Percentiles rank a stretch among this genome's conserved stretches.
phyloP scores from a whole-genome alignment of 2,888 invertebrate genomes.

The Caenorhabditis uteleia region DNA sequence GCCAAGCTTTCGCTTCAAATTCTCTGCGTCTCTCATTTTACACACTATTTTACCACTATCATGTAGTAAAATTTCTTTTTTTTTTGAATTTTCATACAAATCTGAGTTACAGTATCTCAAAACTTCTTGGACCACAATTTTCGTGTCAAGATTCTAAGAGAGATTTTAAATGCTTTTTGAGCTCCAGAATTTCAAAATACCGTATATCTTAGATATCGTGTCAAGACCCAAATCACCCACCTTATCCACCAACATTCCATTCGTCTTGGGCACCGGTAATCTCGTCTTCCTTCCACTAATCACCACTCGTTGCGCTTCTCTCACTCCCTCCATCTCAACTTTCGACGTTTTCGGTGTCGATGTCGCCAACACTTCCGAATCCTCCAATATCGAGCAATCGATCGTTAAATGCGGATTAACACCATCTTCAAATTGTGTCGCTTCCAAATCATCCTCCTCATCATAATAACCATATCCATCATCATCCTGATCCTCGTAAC shows the following conservation, averaged over 20 bases:
- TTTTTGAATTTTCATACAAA: no score
- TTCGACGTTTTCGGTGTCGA: slow-evolving; percentile 33
- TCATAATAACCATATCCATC: slow-evolving; percentile 26
- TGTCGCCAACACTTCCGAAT: slow-evolving; percentile 21
- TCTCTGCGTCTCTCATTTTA: no score
- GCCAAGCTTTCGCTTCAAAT: no score
- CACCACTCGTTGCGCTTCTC: slow-evolving; percentile 11
- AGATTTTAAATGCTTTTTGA: neutral
- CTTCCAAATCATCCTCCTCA: slow-evolving; percentile 26
- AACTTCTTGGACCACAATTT: no score
- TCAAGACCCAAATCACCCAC: neutral
- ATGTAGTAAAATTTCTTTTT: no score
- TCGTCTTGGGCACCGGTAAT: slow-evolving; percentile 26
- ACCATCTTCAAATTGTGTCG: slow-evolving; percentile 28
- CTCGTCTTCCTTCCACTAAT: slow-evolving; percentile 12
- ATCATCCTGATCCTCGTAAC: slow-evolving; percentile 17
- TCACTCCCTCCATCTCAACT: slow-evolving; percentile 10
- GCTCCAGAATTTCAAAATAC: slow-evolving; percentile 9
- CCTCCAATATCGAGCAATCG: slow-evolving; percentile 27
- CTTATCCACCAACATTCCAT: slow-evolving; percentile 22
- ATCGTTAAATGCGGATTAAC: slow-evolving; percentile 30
- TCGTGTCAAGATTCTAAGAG: no score
- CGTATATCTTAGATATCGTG: neutral
- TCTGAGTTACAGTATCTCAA: no score
- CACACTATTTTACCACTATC: no score